A percentile compares a stretch with the other conserved stretches of the same genome.
These are phyloP conservation scores for Aromia moschata DNA, from an alignment of 2,888 invertebrate species.

Conservation along the genomic window DNA sequence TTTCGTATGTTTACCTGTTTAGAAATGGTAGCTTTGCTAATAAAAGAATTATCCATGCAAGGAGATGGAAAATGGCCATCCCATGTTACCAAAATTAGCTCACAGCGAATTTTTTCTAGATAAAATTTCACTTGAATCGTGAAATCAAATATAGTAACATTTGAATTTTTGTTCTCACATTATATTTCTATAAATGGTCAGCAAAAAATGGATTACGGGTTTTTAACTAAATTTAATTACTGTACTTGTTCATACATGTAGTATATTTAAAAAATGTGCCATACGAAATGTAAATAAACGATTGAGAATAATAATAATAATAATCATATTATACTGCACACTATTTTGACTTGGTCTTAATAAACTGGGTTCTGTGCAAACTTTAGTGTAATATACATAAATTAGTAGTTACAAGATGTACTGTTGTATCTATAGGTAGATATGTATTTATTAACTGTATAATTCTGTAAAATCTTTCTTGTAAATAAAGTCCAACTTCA, in stretches of 20 bases:
- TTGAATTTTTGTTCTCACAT: no score
- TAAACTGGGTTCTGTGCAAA: slow-evolving; percentile 30
- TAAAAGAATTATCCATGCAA: no score
- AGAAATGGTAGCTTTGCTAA: no score
- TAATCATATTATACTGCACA: not conserved
- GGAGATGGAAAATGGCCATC: no score
- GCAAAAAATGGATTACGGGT: no score
- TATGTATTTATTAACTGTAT: slow-evolving; percentile 39
- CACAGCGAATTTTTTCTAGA: no score
- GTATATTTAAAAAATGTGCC: slow-evolving; percentile 26
- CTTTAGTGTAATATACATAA: slow-evolving; percentile 27
- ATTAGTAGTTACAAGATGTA: slow-evolving; percentile 19
- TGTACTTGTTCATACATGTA: slow-evolving; percentile 18
- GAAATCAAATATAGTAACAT: no score
- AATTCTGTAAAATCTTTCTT: slow-evolving; percentile 47
- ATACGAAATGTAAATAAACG: slow-evolving; percentile 25
- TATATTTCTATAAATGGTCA: no score
- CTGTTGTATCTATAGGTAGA: slow-evolving; percentile 30
- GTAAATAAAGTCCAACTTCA: slow-evolving; percentile 45
- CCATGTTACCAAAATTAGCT: no score
- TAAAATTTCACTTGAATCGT: no score
- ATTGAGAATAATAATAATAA: slow-evolving; percentile 4
- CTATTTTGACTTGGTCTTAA: slow-evolving; percentile 18
- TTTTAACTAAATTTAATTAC: slow-evolving; percentile 19
- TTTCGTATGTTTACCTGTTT: no score